Percentiles rank a stretch among this genome's conserved stretches.
Evolutionary conservation across 1,140 invertebrate genomes (phyloP).

Genomic region (Lucilia sericata): DNA sequence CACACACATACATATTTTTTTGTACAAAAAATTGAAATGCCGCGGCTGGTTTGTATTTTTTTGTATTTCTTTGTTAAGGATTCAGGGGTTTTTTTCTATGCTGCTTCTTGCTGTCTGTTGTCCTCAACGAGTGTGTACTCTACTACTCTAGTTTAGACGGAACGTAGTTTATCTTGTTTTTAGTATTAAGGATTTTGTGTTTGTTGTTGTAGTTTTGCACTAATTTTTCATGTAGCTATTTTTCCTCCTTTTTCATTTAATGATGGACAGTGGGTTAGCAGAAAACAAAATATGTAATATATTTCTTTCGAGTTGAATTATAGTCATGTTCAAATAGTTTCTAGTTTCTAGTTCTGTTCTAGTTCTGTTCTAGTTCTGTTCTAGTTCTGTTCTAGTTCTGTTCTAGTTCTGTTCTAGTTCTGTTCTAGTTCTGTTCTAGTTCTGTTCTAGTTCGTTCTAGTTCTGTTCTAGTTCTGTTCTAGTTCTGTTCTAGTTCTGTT

Average conservation of each 20-base stretch:
- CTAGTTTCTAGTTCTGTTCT: no score
- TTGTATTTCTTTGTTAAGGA: neutral
- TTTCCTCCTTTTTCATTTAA: neutral
- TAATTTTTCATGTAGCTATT: slow-evolving; percentile 38
- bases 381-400: no score
- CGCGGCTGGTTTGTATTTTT: neutral
- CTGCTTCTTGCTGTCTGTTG: no score
- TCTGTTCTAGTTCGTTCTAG: no score
- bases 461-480: no score
- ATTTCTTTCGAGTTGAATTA: no score
- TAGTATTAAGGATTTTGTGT: neutral
- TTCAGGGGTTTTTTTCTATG: neutral
- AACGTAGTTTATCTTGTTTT: slow-evolving; percentile 42
- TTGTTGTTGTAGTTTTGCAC: slow-evolving; percentile 21
- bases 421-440: no score
- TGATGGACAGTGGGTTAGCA: neutral
- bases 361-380: no score
- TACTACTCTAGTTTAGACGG: slow-evolving; percentile 12
- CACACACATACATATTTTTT: neutral
- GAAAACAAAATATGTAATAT: neutral
- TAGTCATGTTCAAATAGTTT: no score
- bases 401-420: no score
- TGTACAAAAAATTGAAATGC: neutral
- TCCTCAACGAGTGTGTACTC: neutral
- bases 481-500: neutral